Percentiles rank a stretch among this genome's conserved stretches.
Conservation (phyloP, 1,140 invertebrate species). For the Pseudomyrmex cubaensis region DNA sequence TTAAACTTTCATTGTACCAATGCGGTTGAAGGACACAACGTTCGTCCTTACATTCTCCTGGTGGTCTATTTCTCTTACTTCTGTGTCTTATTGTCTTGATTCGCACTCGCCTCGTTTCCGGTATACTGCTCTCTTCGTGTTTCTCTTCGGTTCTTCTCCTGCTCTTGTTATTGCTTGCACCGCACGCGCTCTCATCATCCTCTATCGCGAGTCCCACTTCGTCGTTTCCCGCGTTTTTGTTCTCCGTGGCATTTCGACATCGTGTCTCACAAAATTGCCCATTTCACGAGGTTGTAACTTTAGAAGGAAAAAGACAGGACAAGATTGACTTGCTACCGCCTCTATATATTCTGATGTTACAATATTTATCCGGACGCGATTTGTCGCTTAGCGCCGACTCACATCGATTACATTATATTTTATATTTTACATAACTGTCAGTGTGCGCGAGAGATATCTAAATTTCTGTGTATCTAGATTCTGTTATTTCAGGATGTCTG, state of each 20-base stretch:
- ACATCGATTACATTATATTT: too few relatives aligned
- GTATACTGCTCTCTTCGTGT: not conserved
- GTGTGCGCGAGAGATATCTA: too few relatives aligned
- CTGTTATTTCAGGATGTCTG: too few relatives aligned
- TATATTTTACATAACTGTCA: too few relatives aligned
- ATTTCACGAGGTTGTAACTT: constrained; percentile 4
- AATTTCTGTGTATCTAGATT: too few relatives aligned
- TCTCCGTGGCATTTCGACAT: constrained; percentile 4
- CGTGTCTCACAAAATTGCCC: constrained; percentile 5
- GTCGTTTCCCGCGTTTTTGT: constrained; percentile 15
- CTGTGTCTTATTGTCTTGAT: constrained; percentile 24
- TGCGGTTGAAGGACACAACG: constrained; percentile 19
- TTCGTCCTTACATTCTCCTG: constrained; percentile 9
- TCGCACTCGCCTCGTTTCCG: not conserved
- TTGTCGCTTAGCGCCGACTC: too few relatives aligned
- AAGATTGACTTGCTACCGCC: too few relatives aligned
- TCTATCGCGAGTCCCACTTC: not conserved
- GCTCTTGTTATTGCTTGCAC: not conserved
- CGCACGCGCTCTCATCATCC: not conserved
- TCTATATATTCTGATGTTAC: too few relatives aligned
- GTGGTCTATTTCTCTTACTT: not conserved
- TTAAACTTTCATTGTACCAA: constrained; percentile 71
- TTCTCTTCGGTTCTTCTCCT: not conserved
- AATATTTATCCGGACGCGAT: too few relatives aligned
- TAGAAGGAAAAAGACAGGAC: too few relatives aligned